phyloP scores from a whole-genome alignment of 2,113 vertebrate genomes.

The Melospiza melodia region DNA sequence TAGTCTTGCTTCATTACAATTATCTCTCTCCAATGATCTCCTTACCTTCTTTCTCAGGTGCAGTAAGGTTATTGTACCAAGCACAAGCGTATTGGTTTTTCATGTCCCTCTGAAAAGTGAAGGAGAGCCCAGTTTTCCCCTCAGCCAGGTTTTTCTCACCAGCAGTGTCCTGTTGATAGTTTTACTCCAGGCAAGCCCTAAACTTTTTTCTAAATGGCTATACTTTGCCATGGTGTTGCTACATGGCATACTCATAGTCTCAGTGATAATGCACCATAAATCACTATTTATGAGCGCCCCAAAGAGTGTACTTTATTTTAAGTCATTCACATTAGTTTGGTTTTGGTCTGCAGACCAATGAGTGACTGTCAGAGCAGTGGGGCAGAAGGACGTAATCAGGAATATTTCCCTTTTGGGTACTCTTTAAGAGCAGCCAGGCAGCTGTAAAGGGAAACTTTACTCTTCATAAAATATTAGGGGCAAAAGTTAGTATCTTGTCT shows the following conservation, averaged over 20 bases:
- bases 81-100: background rate
- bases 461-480: conserved; percentile 41
- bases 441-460: conserved; percentile 26
- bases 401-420: conserved; percentile 2
- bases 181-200: background rate
- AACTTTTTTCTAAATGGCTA: fast-evolving
- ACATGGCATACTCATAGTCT: background rate
- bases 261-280: background rate
- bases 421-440: background rate
- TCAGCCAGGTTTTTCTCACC: background rate
- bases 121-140: background rate
- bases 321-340: background rate
- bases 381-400: background rate
- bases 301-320: background rate
- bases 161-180: background rate
- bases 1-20: fast-evolving
- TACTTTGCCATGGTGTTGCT: background rate
- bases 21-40: background rate
- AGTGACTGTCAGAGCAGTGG: background rate
- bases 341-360: background rate
- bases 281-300: background rate
- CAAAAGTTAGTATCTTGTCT: conserved; percentile 12
- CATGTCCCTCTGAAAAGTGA: fast-evolving
- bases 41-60: background rate
- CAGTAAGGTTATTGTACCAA: background rate